A percentile compares a stretch with the other conserved stretches of the same genome.
Conservation (phyloP, 1,140 invertebrate species). For the Campoletis sonorensis region DNA sequence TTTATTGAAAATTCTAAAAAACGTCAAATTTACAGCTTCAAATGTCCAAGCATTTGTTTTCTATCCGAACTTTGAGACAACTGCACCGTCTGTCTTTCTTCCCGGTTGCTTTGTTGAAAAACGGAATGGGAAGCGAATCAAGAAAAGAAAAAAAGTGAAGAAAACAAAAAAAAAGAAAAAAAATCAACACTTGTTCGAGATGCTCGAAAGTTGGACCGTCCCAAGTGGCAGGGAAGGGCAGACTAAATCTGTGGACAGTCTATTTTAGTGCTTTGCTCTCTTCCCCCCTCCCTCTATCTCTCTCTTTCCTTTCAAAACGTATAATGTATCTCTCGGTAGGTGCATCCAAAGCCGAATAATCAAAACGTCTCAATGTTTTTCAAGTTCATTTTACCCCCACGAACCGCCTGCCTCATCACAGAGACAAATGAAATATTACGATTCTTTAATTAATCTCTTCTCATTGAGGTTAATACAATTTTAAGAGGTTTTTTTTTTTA, state of each 20-base stretch:
- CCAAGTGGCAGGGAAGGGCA: slow-evolving; percentile 61
- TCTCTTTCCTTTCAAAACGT: slow-evolving; percentile 22
- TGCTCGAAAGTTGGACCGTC: slow-evolving; percentile 55
- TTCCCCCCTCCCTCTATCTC: slow-evolving; percentile 15
- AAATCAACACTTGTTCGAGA: slow-evolving; percentile 40
- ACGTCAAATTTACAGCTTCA: too few relatives aligned
- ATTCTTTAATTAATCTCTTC: neutral
- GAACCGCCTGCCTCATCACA: neutral
- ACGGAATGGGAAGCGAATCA: neutral
- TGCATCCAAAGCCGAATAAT: slow-evolving; percentile 54
- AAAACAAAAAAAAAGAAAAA: slow-evolving; percentile 48
- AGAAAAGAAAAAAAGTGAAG: neutral
- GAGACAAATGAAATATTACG: neutral
- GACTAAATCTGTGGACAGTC: slow-evolving; percentile 64
- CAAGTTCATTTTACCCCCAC: slow-evolving; percentile 24
- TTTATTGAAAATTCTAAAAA: too few relatives aligned
- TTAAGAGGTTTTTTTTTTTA: neutral
- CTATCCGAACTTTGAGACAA: too few relatives aligned
- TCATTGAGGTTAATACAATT: neutral
- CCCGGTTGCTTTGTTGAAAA: too few relatives aligned
- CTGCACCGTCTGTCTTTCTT: too few relatives aligned
- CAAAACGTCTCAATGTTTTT: slow-evolving; percentile 42
- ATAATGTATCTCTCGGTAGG: slow-evolving; percentile 41
- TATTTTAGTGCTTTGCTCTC: slow-evolving; percentile 60
- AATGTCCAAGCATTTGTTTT: too few relatives aligned